Conservation (phyloP, 2,888 invertebrate genomes). For the Drosophila ustulata region DNA sequence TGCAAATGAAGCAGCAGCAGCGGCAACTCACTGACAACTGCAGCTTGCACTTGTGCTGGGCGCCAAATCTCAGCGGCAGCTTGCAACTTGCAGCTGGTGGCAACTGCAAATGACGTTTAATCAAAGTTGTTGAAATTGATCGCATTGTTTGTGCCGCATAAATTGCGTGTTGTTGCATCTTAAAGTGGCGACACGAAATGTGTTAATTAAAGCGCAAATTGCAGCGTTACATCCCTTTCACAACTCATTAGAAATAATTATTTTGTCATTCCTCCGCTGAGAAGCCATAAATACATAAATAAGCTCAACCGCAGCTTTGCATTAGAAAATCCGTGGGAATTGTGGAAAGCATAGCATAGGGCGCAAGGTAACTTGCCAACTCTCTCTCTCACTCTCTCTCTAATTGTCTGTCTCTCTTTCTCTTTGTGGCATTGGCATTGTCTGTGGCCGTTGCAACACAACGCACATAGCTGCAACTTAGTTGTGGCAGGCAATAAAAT, state of each 20-base stretch:
- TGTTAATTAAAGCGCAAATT: constrained; percentile 63
- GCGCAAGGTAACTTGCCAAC: constrained; percentile 16
- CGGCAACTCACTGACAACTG: constrained; percentile 16
- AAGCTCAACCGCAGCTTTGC: constrained; percentile 59
- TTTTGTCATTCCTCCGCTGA: constrained; percentile 37
- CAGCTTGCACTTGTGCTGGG: constrained; percentile 30
- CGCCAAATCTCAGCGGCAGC: constrained; percentile 46
- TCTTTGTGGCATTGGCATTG: constrained; percentile 7
- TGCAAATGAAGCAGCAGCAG: constrained; percentile 72
- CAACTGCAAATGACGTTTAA: constrained; percentile 79
- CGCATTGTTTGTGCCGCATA: constrained; percentile 71
- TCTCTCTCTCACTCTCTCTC: background rate
- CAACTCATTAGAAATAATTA: constrained; percentile 61
- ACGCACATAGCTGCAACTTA: constrained; percentile 57
- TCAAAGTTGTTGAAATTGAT: constrained; percentile 80
- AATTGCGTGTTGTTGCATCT: constrained; percentile 68
- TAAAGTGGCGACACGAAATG: constrained; percentile 62
- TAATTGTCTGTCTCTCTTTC: background rate
- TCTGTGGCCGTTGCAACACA: constrained; percentile 28
- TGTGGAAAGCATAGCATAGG: constrained; percentile 1
- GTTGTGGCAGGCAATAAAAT: constrained; percentile 76
- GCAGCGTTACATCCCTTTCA: constrained; percentile 10
- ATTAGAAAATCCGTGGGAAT: constrained; percentile 49
- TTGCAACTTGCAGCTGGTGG: constrained; percentile 27
- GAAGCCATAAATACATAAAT: constrained; percentile 64